Evolutionary conservation across 2,113 vertebrate species (phyloP).

Genomic region (Capra hircus): DNA sequence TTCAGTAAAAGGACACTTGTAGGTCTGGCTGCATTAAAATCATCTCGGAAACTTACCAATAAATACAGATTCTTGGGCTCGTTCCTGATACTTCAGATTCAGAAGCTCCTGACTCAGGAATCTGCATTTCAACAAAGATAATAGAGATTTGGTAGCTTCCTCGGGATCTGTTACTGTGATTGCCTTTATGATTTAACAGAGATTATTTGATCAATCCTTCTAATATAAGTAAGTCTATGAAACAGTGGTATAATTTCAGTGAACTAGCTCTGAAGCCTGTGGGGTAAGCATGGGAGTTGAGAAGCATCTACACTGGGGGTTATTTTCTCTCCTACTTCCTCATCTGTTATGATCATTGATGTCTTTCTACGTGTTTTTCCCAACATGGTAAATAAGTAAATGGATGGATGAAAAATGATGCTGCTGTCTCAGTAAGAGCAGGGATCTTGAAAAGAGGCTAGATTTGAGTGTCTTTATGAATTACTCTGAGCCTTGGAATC

Average conservation of each 20-base stretch:
- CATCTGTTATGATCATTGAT: neutral
- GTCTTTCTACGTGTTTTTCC: neutral
- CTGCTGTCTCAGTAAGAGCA: neutral
- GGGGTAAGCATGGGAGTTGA: neutral
- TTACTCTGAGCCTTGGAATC: neutral
- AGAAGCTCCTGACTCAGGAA: neutral
- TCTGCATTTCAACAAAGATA: neutral
- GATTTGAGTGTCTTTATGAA: neutral
- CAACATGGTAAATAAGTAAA: neutral
- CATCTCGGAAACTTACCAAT: neutral
- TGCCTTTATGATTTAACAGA: neutral
- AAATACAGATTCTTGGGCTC: neutral
- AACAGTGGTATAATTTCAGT: neutral
- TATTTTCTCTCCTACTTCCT: neutral
- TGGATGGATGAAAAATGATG: neutral
- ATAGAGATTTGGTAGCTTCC: slow-evolving; percentile 37
- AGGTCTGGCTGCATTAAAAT: neutral
- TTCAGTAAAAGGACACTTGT: neutral
- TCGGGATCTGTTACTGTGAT: slow-evolving; percentile 42
- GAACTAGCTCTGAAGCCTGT: neutral
- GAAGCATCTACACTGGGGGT: neutral
- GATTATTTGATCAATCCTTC: neutral
- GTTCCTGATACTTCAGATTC: neutral
- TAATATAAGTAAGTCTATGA: neutral
- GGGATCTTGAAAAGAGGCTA: neutral